phyloP scores from a whole-genome alignment of 2,113 vertebrate species.

The Bolborhynchus lineola region DNA sequence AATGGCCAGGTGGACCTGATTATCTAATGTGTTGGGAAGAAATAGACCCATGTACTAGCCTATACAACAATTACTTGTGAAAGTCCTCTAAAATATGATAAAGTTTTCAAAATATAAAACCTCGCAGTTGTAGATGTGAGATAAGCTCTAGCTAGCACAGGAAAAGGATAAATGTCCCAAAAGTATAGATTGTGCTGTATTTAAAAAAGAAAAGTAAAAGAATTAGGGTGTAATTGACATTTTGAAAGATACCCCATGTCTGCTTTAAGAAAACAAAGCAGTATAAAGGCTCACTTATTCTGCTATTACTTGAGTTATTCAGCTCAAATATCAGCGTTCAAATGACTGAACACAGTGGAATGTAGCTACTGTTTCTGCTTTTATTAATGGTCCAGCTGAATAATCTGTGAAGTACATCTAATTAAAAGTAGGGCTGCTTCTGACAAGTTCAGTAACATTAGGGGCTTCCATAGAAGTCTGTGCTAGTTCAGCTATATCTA shows the following conservation, averaged over 20 bases:
- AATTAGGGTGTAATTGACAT: neutral
- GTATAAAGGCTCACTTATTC: neutral
- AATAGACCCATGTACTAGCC: neutral
- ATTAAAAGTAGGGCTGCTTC: neutral
- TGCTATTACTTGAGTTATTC: neutral
- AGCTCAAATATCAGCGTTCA: neutral
- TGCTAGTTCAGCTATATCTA: neutral
- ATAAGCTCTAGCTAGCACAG: neutral
- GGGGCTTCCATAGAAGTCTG: neutral
- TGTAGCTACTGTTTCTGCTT: neutral
- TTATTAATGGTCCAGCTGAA: neutral
- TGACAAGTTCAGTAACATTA: neutral
- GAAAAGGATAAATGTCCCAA: neutral
- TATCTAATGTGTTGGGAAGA: neutral
- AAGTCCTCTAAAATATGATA: neutral
- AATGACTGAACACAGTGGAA: neutral
- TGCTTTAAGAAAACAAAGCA: neutral
- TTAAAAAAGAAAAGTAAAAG: neutral
- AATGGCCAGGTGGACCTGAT: neutral
- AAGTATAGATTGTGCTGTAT: neutral
- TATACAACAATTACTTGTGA: neutral
- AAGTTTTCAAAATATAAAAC: neutral
- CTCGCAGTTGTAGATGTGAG: neutral
- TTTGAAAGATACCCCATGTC: neutral
- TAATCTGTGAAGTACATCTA: neutral